Conservation (phyloP, 2,888 invertebrate species). For the Plagodis dolabraria region DNA sequence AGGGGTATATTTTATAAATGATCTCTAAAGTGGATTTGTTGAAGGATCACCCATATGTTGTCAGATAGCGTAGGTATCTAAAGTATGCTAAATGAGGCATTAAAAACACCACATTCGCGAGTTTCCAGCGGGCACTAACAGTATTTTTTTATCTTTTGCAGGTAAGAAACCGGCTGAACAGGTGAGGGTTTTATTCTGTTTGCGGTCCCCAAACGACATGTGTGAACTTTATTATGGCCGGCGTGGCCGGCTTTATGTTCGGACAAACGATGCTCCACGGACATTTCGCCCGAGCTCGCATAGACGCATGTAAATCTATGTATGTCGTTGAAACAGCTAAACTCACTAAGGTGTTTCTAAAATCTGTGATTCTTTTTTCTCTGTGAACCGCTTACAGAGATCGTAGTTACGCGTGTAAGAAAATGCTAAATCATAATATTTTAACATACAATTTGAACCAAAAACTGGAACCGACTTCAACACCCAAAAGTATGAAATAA, state of each 20-base stretch:
- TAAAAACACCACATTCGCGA: conserved; percentile 25
- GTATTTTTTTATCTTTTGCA: conserved; percentile 67
- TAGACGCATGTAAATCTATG: conserved; percentile 4
- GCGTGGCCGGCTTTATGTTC: conserved; percentile 65
- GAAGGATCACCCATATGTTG: conserved; percentile 21
- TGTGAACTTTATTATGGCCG: conserved; percentile 73
- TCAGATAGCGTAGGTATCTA: conserved; percentile 24
- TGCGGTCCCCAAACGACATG: conserved; percentile 61
- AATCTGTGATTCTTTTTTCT: no score
- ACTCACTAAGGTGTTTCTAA: conserved; percentile 17
- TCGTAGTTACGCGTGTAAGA: no score
- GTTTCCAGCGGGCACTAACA: conserved; percentile 47
- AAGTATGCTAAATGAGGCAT: conserved; percentile 34
- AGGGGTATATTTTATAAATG: background rate
- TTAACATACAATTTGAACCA: no score
- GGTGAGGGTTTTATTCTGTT: conserved; percentile 70
- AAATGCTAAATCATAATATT: no score
- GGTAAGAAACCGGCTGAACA: conserved; percentile 68
- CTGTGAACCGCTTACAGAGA: conserved; percentile 1
- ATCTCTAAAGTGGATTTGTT: conserved; percentile 8
- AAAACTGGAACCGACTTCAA: no score
- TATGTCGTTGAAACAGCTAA: conserved; percentile 2
- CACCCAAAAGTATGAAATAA: no score
- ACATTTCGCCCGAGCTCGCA: conserved; percentile 42
- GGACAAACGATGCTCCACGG: conserved; percentile 47